These are phyloP conservation scores for Hirudinaria manillensis DNA, from an alignment of 2,888 invertebrate genomes.

Conservation along the genomic window DNA sequence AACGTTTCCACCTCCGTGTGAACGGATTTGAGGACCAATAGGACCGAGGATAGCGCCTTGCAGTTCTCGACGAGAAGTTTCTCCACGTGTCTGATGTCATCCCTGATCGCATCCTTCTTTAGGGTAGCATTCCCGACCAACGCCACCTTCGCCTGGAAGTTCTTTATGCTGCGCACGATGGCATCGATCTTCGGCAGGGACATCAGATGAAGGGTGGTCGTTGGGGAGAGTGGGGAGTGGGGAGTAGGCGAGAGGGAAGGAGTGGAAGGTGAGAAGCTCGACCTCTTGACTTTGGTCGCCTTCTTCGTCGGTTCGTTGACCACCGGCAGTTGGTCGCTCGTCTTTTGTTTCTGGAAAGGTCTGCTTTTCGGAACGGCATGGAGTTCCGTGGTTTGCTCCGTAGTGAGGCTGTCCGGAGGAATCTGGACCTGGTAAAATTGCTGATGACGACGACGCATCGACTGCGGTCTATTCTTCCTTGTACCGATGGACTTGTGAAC, in stretches of 20 bases:
- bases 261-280: constrained; percentile 22
- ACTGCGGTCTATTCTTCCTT: background rate
- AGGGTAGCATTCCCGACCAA: background rate
- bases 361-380: background rate
- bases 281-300: background rate
- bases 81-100: constrained; percentile 24
- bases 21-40: constrained; percentile 21
- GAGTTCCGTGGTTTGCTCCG: background rate
- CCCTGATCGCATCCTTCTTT: constrained; percentile 4
- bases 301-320: background rate
- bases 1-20: constrained; percentile 14
- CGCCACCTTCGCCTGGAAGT: background rate
- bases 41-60: constrained; percentile 21
- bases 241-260: constrained; percentile 11
- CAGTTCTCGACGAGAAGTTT: constrained; percentile 27
- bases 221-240: constrained; percentile 27
- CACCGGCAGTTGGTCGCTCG: background rate
- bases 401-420: background rate
- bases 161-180: constrained; percentile 19
- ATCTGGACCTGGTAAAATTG: constrained; percentile 15
- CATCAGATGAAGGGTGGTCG: constrained; percentile 26
- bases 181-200: constrained; percentile 20
- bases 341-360: background rate
- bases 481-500: background rate
- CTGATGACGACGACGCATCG: constrained; percentile 17